A percentile compares a stretch with the other conserved stretches of the same genome.
These are phyloP conservation scores for Cichladusa arquata DNA, from an alignment of 2,113 vertebrate genomes.

Conservation along the genomic window DNA sequence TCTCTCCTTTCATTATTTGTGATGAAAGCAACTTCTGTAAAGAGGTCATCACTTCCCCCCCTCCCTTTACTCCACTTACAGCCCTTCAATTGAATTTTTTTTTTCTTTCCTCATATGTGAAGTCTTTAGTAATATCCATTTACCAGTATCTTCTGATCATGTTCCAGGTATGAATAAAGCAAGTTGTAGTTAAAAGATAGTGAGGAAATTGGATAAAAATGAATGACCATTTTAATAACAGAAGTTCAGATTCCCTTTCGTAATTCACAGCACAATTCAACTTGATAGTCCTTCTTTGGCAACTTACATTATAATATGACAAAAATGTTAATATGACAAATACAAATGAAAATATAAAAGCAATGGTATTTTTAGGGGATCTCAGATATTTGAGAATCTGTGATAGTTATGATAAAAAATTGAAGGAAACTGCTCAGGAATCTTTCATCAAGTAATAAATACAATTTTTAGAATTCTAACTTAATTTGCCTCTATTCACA, in stretches of 20 bases:
- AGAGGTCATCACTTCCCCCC: not conserved
- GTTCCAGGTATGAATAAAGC: not conserved
- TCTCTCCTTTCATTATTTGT: not conserved
- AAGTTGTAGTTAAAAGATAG: not conserved
- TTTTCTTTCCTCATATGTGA: not conserved
- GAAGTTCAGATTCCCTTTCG: not conserved
- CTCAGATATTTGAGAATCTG: not conserved
- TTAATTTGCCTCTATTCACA: not conserved
- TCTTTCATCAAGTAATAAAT: not conserved
- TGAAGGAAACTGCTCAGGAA: not conserved
- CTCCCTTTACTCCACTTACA: not conserved
- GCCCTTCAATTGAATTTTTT: not conserved
- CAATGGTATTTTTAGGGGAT: not conserved
- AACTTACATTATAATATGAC: not conserved
- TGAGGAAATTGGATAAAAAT: constrained; percentile 5
- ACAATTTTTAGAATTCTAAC: not conserved
- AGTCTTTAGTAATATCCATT: not conserved
- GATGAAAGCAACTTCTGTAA: not conserved
- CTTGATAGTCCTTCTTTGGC: not conserved
- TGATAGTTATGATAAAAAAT: not conserved
- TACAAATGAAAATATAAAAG: not conserved
- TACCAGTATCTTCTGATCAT: not conserved
- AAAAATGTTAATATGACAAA: not conserved
- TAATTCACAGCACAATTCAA: not conserved
- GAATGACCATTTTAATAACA: not conserved